These are phyloP conservation scores for Bergia sp. DNA, from an alignment of 92 coral and sea anemone genomes.

Conservation along the genomic window DNA sequence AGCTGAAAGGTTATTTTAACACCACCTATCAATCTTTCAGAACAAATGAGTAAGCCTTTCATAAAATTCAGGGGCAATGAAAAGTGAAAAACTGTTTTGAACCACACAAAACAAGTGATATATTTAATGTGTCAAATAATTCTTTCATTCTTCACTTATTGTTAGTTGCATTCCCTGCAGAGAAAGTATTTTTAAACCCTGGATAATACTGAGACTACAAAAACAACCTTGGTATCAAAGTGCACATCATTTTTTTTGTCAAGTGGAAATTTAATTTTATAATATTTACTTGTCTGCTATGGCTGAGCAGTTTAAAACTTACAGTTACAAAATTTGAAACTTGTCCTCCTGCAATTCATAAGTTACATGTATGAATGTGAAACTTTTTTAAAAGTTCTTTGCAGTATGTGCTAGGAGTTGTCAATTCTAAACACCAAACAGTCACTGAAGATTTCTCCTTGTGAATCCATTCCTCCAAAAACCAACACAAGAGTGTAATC, in stretches of 20 bases:
- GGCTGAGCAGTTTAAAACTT: neutral
- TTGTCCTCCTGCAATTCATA: no score
- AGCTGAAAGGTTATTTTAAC: no score
- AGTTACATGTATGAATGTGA: neutral
- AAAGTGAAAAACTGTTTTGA: no score
- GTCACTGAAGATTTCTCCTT: slow-evolving; percentile 94
- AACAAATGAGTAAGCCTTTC: no score
- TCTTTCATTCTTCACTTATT: no score
- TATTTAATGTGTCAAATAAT: neutral
- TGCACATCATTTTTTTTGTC: neutral
- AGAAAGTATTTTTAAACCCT: no score
- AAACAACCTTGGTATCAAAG: neutral
- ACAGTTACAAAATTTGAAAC: neutral
- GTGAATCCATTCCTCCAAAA: slow-evolving; percentile 99
- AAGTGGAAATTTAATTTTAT: no score
- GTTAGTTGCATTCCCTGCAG: no score
- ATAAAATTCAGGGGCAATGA: no score
- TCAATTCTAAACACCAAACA: slow-evolving; percentile 70
- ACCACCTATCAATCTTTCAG: no score
- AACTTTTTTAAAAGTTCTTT: no score
- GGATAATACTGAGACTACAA: neutral
- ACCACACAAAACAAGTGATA: no score
- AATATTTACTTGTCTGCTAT: neutral
- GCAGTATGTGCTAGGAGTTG: neutral
- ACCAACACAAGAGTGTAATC: slow-evolving; percentile 57